Conservation (phyloP, 2,113 vertebrate species). For the Atractosteus spatula region DNA sequence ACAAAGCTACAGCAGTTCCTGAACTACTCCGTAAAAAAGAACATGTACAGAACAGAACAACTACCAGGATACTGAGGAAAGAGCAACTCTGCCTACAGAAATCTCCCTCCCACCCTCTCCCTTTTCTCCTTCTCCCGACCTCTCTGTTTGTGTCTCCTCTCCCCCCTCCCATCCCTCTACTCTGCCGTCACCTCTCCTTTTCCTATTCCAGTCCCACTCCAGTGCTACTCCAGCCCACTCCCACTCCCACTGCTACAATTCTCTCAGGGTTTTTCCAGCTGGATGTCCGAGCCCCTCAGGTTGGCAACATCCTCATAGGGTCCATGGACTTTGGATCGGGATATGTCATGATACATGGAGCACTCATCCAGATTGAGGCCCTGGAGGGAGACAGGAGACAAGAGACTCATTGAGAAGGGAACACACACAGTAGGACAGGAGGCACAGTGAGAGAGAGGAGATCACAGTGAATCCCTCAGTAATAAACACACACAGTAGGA, state of each 20-base stretch:
- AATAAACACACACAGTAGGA: no score
- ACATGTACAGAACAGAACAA: no score
- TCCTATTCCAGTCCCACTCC: no score
- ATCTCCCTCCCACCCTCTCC: no score
- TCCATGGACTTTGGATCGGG: conserved; percentile 39
- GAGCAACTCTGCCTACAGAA: no score
- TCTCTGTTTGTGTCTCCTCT: neutral
- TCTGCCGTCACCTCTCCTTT: neutral
- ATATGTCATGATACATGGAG: conserved; percentile 61
- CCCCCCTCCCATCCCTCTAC: no score
- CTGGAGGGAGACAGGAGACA: conserved; percentile 32
- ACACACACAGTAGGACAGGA: neutral
- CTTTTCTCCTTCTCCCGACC: no score
- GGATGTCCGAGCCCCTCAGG: conserved; percentile 43
- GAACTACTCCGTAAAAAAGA: no score
- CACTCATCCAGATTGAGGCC: conserved; percentile 67
- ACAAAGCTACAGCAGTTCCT: no score
- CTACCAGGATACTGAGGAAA: no score
- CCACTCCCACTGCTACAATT: neutral
- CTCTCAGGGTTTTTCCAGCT: conserved; percentile 64
- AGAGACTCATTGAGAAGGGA: no score
- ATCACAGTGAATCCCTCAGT: neutral
- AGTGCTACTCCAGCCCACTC: no score
- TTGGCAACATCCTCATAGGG: conserved; percentile 62
- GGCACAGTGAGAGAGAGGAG: neutral